Percentiles rank a stretch among this genome's conserved stretches.
Evolutionary conservation across 2,113 vertebrate species (phyloP).

Genomic region (Chaenogobius annularis): DNA sequence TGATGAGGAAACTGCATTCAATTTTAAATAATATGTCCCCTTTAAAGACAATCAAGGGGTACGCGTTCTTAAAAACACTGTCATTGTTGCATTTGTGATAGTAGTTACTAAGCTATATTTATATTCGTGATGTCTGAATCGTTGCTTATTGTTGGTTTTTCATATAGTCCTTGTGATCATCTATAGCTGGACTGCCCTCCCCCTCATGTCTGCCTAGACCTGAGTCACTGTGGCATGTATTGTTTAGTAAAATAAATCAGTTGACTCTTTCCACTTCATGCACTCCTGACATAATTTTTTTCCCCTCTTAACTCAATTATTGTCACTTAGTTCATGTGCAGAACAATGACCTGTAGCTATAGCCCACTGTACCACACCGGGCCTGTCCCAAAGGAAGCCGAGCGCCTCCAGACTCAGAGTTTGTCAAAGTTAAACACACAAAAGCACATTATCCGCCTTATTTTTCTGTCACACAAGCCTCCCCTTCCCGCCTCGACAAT

Average conservation of each 20-base stretch:
- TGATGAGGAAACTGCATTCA: too few species aligned
- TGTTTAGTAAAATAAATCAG: constrained; percentile 75
- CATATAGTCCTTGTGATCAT: constrained; percentile 3
- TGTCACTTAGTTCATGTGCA: constrained; percentile 78
- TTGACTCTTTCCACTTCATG: constrained; percentile 71
- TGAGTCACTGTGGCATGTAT: constrained; percentile 73
- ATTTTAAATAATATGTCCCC: too few species aligned
- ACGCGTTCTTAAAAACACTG: too few species aligned
- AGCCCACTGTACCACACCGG: constrained; percentile 18
- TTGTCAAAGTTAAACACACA: constrained; percentile 65
- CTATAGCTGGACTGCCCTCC: constrained; percentile 13
- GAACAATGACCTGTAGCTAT: constrained; percentile 67
- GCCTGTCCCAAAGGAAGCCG: constrained; percentile 36
- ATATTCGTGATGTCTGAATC: neutral
- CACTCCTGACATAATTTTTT: constrained; percentile 72
- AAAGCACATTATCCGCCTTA: constrained; percentile 51
- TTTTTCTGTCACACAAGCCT: constrained; percentile 63
- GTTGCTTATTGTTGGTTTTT: neutral
- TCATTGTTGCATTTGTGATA: neutral
- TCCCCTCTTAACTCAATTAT: constrained; percentile 79
- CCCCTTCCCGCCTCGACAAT: constrained; percentile 55
- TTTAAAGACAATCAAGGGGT: too few species aligned
- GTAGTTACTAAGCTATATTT: neutral
- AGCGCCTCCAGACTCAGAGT: constrained; percentile 52
- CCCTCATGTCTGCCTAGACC: constrained; percentile 50